Evolutionary conservation across 2,797 vertebrate species (phyloP), one percentile per base, ranked within the genome.

Genomic region (Denticeps clupeoides): DNA sequence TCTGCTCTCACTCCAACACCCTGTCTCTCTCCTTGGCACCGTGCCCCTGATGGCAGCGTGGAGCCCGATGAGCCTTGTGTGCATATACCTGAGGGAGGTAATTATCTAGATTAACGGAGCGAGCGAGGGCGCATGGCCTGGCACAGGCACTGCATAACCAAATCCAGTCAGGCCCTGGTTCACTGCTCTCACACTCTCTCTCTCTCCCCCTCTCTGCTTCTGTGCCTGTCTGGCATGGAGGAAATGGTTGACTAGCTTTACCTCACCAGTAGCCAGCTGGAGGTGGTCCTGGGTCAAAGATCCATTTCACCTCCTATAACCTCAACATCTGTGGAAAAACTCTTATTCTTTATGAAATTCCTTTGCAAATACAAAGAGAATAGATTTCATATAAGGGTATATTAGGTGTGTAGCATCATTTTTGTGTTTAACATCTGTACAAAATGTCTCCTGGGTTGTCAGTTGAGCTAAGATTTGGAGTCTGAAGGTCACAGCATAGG

Each of bases 31-130:
- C 63, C 40, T 64, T 70, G 71, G 67, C 64, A 58, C 68, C 63
- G 58, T 72, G 69, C 64, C 73, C 71, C 70, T 33, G 43, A 68
- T 71, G 70, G 71, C 54, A 60, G 40, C 7, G 41, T 4, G 8
- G 50, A 47, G 53, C 43, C 11, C 19, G 50, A 55, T 64, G 62
- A 67, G 58, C 54, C 58, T 60, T 64, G 59, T 68, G 69, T 65
- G 63, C 47, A 21, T 1, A 53, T 70, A 73, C 77, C 75, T 77
- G 71, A 55, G 75, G 75, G 78, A 81, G 70, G 78, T 79, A 70
- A 82, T 80, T 81, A 81, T 72, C 53, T 47, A 72, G 67, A 67
- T 71, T 63, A 74, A 69, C 62, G 65, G 69, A 65, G 52, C 47
- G 59, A 59, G 38, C 45, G 49, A 63, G 64, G 63, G n/a, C 26